phyloP scores from a whole-genome alignment of 2,113 vertebrate species.

The Falcunculus frontatus region DNA sequence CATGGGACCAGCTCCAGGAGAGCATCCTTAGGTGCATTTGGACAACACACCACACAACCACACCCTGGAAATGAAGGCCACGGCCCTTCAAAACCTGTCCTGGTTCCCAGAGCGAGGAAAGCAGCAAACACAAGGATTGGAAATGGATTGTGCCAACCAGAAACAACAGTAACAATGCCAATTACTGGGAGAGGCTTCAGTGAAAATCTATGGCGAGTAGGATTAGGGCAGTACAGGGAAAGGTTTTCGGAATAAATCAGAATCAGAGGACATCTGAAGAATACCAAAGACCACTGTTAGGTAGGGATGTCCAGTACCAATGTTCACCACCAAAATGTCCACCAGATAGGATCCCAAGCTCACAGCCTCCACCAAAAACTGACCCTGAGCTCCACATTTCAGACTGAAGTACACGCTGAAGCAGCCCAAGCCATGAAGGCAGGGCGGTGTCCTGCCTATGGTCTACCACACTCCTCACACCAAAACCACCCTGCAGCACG shows the following conservation, averaged over 20 bases:
- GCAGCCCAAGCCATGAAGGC: background rate
- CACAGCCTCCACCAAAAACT: background rate
- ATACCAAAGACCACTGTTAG: background rate
- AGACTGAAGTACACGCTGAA: background rate
- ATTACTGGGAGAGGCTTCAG: background rate
- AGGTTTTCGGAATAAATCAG: background rate
- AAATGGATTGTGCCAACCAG: background rate
- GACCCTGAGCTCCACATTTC: background rate
- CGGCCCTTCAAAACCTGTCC: background rate
- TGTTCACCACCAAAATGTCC: fast-evolving
- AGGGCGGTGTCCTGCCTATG: fast-evolving
- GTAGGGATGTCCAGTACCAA: background rate
- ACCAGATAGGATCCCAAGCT: background rate
- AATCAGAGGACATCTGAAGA: background rate
- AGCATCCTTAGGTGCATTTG: fast-evolving
- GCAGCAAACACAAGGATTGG: background rate
- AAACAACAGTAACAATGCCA: background rate
- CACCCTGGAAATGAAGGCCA: fast-evolving
- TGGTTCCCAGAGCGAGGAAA: background rate
- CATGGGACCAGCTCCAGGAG: fast-evolving
- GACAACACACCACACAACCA: background rate
- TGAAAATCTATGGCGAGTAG: background rate
- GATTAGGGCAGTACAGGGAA: background rate
- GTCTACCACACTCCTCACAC: background rate
- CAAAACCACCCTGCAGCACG: background rate